Evolutionary conservation across 92 coral and sea anemone species (phyloP).

Genomic region (Chrysogorgia sp.): DNA sequence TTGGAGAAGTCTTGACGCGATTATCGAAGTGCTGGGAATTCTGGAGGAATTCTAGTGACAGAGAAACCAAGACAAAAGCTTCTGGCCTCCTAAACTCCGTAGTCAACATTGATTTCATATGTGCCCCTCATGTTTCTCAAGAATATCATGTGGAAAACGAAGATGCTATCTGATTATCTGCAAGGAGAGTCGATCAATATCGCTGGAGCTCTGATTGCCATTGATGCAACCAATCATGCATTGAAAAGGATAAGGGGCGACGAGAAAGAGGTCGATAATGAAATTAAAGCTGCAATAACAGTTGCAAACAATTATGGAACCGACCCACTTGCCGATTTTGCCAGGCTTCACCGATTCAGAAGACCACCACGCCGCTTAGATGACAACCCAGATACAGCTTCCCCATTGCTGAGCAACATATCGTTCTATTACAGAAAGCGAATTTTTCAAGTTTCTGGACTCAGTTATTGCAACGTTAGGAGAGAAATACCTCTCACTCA

Average conservation of each 20-base stretch:
- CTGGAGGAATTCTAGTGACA: background rate
- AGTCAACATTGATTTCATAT: slow-evolving; percentile 11
- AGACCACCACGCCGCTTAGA: slow-evolving; percentile 20
- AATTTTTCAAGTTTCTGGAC: slow-evolving; percentile 19
- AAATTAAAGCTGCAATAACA: background rate
- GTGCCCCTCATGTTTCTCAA: background rate
- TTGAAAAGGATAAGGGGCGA: slow-evolving; percentile 14
- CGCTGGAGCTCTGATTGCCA: slow-evolving; percentile 22
- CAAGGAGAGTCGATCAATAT: slow-evolving; percentile 15
- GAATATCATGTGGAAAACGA: slow-evolving; percentile 2
- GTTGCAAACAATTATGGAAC: slow-evolving; percentile 2
- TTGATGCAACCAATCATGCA: background rate
- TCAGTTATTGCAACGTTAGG: slow-evolving; percentile 4
- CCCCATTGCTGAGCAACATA: slow-evolving; percentile 6
- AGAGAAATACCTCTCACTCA: slow-evolving; percentile 29
- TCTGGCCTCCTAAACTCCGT: slow-evolving; percentile 8
- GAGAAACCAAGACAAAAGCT: slow-evolving; percentile 4
- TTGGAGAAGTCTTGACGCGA: slow-evolving; percentile 7
- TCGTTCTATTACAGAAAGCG: slow-evolving; percentile 4
- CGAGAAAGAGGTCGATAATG: slow-evolving; percentile 10
- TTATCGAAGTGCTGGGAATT: background rate
- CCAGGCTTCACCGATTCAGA: slow-evolving; percentile 17
- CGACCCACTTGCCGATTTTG: slow-evolving; percentile 16
- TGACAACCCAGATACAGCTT: slow-evolving; percentile 30
- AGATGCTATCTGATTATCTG: background rate